Evolutionary conservation across 2,888 invertebrate species (phyloP), one percentile per base, ranked within the genome.

Genomic region (Epistrophe grossulariae): DNA sequence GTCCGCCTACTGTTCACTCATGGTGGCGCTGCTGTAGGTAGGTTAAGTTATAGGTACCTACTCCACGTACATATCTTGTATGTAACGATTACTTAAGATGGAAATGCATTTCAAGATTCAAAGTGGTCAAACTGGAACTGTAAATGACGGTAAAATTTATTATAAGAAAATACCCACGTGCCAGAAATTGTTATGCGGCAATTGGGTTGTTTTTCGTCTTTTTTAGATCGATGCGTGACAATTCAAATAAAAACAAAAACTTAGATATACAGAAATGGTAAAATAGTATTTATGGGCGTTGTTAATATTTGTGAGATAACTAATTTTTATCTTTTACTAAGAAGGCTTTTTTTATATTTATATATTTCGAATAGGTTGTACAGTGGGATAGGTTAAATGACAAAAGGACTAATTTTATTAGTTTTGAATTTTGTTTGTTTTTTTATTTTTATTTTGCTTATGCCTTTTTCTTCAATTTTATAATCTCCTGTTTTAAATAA

Each of bases 51-150:
- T n/a, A 19, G 6, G 19, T 43, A 62, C 24, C 24, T 40, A 24
- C 24, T 24, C 15, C 15, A 19, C 24, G 24, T n/a, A 59, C 17
- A 40, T 62, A 15, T 43, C 4, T 17, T 62, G 40, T 24, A 24
- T 62, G 15, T 62, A 24, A 62, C 9, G 40, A 77, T 70, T 60
- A 59, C 68, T 66, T 35, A 59, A 77, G 64, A 31, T 55, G 38
- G 31, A 84, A 84, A 80, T 84, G 71, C 80, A 84, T 79, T 84
- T 74, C 50, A 43, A 52, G 70, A 68, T 72, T 52, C 50, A 80
- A 72, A 80, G 84, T 80, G 84, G 84, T 84, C 72, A 72, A 77
- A 84, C 84, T 84, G 84, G 77, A 77, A 84, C 80, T 84, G 68
- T 70, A n/a, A 84, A 77, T 77, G 57, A 62, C 24, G 43, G 40